Evolutionary conservation across 2,888 invertebrate species (phyloP).

Genomic region (Parapristionchus giblindavisi): DNA sequence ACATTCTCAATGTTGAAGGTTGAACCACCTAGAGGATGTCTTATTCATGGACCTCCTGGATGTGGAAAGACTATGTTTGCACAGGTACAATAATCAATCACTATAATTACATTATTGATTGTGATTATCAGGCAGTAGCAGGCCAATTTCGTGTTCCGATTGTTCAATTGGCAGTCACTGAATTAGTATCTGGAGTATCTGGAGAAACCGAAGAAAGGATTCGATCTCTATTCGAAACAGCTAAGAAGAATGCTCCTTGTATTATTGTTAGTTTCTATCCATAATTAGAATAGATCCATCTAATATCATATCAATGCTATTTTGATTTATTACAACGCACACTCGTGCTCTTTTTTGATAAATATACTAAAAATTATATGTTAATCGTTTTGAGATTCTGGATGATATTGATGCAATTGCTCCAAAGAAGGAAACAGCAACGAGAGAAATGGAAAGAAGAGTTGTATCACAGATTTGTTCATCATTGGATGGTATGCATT

Average conservation of each 20-base stretch:
- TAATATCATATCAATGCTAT: too few species aligned
- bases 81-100: slow-evolving; percentile 39
- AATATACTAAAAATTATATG: neutral
- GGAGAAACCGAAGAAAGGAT: slow-evolving; percentile 95
- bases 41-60: slow-evolving; percentile 94
- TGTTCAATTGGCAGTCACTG: slow-evolving; percentile 87
- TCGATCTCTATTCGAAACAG: slow-evolving; percentile 87
- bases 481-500: slow-evolving; percentile 84
- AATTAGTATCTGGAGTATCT: slow-evolving; percentile 90
- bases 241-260: slow-evolving; percentile 71
- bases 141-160: slow-evolving; percentile 82
- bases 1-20: slow-evolving; percentile 78
- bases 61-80: slow-evolving; percentile 78
- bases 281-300: neutral
- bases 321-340: too few species aligned
- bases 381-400: slow-evolving; percentile 77
- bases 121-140: slow-evolving; percentile 63
- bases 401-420: slow-evolving; percentile 98
- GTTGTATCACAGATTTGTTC: slow-evolving; percentile 91
- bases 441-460: slow-evolving; percentile 93
- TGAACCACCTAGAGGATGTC: slow-evolving; percentile 86
- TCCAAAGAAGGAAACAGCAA: slow-evolving; percentile 86
- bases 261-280: slow-evolving; percentile 49
- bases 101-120: too few species aligned
- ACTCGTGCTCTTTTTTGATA: too few species aligned